Percentiles rank a stretch among this genome's conserved stretches.
These are phyloP conservation scores for Mola mola DNA, from an alignment of 2,113 vertebrate species.

Conservation along the genomic window DNA sequence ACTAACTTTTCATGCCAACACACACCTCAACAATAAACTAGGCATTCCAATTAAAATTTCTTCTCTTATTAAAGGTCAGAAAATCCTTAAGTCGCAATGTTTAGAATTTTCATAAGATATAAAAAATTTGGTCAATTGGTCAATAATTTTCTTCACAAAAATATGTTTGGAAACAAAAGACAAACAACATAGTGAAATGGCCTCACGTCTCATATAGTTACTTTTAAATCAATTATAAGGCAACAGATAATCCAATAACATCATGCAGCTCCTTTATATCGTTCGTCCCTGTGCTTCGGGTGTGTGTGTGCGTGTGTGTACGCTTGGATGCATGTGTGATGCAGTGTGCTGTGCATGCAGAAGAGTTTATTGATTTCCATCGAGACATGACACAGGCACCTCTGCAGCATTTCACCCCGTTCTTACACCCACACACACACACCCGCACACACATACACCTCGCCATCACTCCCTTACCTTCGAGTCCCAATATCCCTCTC, in stretches of 20 bases:
- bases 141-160: slow-evolving; percentile 22
- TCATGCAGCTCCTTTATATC: slow-evolving; percentile 17
- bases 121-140: slow-evolving; percentile 9
- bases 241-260: slow-evolving; percentile 11
- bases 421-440: not conserved
- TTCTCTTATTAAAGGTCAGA: slow-evolving; percentile 37
- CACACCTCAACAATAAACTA: slow-evolving; percentile 29
- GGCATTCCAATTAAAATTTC: slow-evolving; percentile 29
- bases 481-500: slow-evolving; percentile 54
- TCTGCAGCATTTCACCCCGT: slow-evolving; percentile 49
- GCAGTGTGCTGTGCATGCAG: slow-evolving; percentile 33
- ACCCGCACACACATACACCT: not conserved
- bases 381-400: slow-evolving; percentile 63
- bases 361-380: slow-evolving; percentile 73
- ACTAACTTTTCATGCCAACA: slow-evolving; percentile 60
- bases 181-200: not conserved
- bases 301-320: slow-evolving; percentile 5
- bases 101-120: slow-evolving; percentile 31
- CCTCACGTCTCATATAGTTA: not conserved
- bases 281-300: not conserved
- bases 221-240: slow-evolving; percentile 35
- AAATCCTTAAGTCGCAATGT: slow-evolving; percentile 23
- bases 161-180: not conserved
- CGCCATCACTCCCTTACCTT: slow-evolving; percentile 4
- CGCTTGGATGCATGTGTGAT: slow-evolving; percentile 31